phyloP scores from a whole-genome alignment of 2,113 vertebrate genomes.

The Daboia siamensis region DNA sequence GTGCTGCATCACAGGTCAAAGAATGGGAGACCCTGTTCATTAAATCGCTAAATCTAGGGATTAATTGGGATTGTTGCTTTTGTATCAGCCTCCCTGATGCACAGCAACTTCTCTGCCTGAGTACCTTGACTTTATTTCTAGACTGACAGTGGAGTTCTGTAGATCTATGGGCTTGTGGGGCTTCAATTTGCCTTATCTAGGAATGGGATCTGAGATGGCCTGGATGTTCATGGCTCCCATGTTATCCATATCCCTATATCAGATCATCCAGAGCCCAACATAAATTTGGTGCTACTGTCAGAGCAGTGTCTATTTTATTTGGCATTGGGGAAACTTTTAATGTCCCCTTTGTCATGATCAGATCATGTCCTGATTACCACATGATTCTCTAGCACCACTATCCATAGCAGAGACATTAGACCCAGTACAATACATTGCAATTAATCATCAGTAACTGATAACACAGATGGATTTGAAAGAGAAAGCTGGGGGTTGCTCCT shows the following conservation, averaged over 20 bases:
- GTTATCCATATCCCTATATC: neutral
- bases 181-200: neutral
- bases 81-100: too few relatives aligned
- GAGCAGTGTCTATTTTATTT: too few relatives aligned
- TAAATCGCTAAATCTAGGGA: neutral
- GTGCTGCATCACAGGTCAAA: neutral
- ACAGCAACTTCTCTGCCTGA: neutral
- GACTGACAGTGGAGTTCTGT: neutral
- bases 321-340: too few relatives aligned
- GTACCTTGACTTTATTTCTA: neutral
- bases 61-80: neutral
- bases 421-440: too few relatives aligned
- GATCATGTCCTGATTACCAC: too few relatives aligned
- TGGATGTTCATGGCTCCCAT: neutral
- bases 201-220: neutral
- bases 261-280: neutral
- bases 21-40: neutral
- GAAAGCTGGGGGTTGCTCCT: too few relatives aligned
- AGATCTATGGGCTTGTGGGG: neutral
- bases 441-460: too few relatives aligned
- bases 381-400: too few relatives aligned
- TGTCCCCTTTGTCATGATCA: too few relatives aligned
- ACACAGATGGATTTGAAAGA: too few relatives aligned
- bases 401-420: too few relatives aligned
- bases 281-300: too few relatives aligned